A percentile compares a stretch with the other conserved stretches of the same genome.
Evolutionary conservation across 2,888 invertebrate species (phyloP).

Genomic region (Biston stratarius): DNA sequence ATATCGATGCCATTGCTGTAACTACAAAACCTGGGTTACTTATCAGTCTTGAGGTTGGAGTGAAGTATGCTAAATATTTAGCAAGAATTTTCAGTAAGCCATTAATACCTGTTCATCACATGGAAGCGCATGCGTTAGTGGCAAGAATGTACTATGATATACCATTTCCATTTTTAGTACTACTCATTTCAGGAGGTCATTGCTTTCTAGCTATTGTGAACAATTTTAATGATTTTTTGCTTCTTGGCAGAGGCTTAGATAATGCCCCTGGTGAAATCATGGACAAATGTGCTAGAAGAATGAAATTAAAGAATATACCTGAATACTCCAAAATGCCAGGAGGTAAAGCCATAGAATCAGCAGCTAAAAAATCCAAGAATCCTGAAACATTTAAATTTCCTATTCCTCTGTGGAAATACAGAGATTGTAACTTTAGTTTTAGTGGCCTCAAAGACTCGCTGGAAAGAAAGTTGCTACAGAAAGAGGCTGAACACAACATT

Average conservation of each 20-base stretch:
- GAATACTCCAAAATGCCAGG: conserved; percentile 92
- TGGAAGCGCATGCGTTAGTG: conserved; percentile 99
- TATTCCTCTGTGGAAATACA: conserved; percentile 87
- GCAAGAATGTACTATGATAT: conserved; percentile 91
- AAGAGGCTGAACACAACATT: conserved; percentile 86
- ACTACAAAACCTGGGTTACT: conserved; percentile 96
- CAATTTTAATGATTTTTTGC: conserved; percentile 90
- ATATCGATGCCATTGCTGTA: conserved; percentile 95
- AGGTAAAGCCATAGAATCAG: conserved; percentile 94
- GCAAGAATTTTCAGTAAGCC: conserved; percentile 90
- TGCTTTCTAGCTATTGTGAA: conserved; percentile 92
- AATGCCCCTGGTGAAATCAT: conserved; percentile 97
- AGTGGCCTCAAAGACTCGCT: conserved; percentile 91
- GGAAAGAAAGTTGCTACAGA: conserved; percentile 79
- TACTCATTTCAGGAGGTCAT: conserved; percentile 98
- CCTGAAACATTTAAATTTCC: conserved; percentile 89
- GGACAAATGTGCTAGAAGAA: conserved; percentile 95
- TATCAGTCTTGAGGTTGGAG: conserved; percentile 92
- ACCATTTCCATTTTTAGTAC: conserved; percentile 94
- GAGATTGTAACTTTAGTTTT: conserved; percentile 96
- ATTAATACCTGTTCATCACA: conserved; percentile 98
- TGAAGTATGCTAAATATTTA: conserved; percentile 93
- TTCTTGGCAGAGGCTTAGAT: conserved; percentile 93
- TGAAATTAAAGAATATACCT: conserved; percentile 92
- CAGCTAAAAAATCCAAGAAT: conserved; percentile 90